phyloP scores from a whole-genome alignment of 2,888 invertebrate species.

The Drosophila paranaensis region DNA sequence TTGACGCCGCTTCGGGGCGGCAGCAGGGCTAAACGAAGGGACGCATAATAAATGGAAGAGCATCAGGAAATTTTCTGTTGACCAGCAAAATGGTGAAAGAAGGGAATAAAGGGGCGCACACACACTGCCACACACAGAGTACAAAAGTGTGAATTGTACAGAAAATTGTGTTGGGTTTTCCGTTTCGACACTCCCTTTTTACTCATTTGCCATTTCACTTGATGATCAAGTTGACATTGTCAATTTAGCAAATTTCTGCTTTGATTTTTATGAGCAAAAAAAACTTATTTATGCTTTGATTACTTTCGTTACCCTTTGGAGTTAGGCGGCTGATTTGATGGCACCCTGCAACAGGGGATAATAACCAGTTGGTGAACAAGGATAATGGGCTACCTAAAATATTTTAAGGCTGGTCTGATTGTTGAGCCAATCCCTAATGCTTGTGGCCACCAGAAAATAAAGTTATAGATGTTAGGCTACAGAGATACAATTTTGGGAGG shows the following conservation, averaged over 20 bases:
- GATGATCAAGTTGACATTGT: conserved; percentile 70
- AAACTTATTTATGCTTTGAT: conserved; percentile 49
- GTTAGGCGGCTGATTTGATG: conserved; percentile 48
- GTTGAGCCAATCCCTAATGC: not conserved
- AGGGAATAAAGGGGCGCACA: conserved; percentile 35
- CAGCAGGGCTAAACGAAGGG: conserved; percentile 38
- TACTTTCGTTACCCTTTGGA: conserved; percentile 53
- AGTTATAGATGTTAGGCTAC: not conserved
- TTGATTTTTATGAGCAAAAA: conserved; percentile 7
- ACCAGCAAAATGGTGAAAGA: conserved; percentile 30
- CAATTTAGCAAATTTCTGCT: conserved; percentile 65
- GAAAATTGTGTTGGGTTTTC: conserved; percentile 61
- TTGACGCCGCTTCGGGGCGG: conserved; percentile 33
- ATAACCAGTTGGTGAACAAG: conserved; percentile 17
- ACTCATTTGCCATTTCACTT: conserved; percentile 68
- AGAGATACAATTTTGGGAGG: not conserved
- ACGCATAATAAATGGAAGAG: conserved; percentile 71
- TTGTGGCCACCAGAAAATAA: not conserved
- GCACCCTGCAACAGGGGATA: conserved; percentile 27
- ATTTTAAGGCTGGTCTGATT: not conserved
- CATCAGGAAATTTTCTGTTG: conserved; percentile 44
- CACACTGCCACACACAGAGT: conserved; percentile 17
- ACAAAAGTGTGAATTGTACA: conserved; percentile 55
- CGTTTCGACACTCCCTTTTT: conserved; percentile 52
- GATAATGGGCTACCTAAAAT: conserved; percentile 4